Conservation (phyloP, 2,113 vertebrate species). For the Albula goreensis region DNA sequence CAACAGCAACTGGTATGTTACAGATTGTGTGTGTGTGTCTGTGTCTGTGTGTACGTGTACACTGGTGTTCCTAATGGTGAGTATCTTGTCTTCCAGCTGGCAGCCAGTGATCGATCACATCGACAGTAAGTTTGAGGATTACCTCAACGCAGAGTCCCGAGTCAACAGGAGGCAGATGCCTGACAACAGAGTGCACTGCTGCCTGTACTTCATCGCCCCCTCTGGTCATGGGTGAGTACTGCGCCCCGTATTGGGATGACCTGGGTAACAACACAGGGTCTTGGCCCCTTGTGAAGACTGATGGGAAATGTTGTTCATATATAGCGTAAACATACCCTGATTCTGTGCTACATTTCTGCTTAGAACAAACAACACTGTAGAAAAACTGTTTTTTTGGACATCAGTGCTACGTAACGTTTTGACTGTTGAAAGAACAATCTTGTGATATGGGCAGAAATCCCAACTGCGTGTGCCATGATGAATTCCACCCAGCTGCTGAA, state of each 20-base stretch:
- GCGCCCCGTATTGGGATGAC: neutral
- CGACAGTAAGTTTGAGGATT: slow-evolving; percentile 95
- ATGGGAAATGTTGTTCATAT: neutral
- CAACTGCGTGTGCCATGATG: no score
- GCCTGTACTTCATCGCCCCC: slow-evolving; percentile 95
- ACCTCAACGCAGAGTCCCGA: slow-evolving; percentile 92
- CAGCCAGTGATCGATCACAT: slow-evolving; percentile 95
- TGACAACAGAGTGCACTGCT: slow-evolving; percentile 91
- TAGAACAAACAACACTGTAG: no score
- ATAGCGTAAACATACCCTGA: neutral
- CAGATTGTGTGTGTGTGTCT: neutral
- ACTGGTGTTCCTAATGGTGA: neutral
- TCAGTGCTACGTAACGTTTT: neutral
- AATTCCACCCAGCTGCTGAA: no score
- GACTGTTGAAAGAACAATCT: neutral
- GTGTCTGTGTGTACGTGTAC: neutral
- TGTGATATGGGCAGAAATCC: no score
- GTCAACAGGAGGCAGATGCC: slow-evolving; percentile 95
- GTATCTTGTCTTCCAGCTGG: slow-evolving; percentile 73
- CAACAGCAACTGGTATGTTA: slow-evolving; percentile 91
- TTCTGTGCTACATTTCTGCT: no score
- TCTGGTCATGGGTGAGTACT: slow-evolving; percentile 91
- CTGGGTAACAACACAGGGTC: neutral
- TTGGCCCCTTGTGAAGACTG: neutral
- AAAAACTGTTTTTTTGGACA: neutral